Percentiles rank a stretch among this genome's conserved stretches.
These are phyloP conservation scores for Stercorarius parasiticus DNA, from an alignment of 2,113 vertebrate genomes.

Conservation along the genomic window DNA sequence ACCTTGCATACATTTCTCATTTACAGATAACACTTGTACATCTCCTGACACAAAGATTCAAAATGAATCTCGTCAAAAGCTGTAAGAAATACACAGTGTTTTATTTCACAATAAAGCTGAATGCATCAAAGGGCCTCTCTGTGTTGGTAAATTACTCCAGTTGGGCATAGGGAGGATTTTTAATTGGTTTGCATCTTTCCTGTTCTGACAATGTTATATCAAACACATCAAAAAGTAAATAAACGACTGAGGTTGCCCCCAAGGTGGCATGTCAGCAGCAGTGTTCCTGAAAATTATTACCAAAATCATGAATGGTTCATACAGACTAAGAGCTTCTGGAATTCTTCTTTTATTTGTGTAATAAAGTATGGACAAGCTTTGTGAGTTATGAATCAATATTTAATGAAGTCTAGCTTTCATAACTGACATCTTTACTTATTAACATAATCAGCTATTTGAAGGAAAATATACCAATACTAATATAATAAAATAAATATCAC, in stretches of 20 bases:
- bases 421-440: slow-evolving; percentile 23
- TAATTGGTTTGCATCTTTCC: slow-evolving; percentile 66
- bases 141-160: slow-evolving; percentile 57
- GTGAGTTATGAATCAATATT: slow-evolving; percentile 46
- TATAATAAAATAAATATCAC: background rate
- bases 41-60: slow-evolving; percentile 71
- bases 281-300: slow-evolving; percentile 49
- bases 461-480: background rate
- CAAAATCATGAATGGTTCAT: slow-evolving; percentile 37
- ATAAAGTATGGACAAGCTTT: slow-evolving; percentile 33
- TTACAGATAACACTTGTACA: slow-evolving; percentile 69
- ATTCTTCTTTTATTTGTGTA: slow-evolving; percentile 32
- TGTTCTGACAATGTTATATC: slow-evolving; percentile 37
- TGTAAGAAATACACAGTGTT: slow-evolving; percentile 16
- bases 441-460: slow-evolving; percentile 32
- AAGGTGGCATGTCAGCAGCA: slow-evolving; percentile 39
- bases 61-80: slow-evolving; percentile 66
- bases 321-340: slow-evolving; percentile 25
- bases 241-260: slow-evolving; percentile 50
- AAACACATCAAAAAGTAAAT: slow-evolving; percentile 69
- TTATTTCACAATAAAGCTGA: slow-evolving; percentile 71
- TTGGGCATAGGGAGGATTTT: slow-evolving; percentile 43
- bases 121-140: slow-evolving; percentile 13
- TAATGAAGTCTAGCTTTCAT: slow-evolving; percentile 33
- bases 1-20: slow-evolving; percentile 65